Evolutionary conservation across 1,140 invertebrate species (phyloP).

Genomic region (Philopotamus ludificatus): DNA sequence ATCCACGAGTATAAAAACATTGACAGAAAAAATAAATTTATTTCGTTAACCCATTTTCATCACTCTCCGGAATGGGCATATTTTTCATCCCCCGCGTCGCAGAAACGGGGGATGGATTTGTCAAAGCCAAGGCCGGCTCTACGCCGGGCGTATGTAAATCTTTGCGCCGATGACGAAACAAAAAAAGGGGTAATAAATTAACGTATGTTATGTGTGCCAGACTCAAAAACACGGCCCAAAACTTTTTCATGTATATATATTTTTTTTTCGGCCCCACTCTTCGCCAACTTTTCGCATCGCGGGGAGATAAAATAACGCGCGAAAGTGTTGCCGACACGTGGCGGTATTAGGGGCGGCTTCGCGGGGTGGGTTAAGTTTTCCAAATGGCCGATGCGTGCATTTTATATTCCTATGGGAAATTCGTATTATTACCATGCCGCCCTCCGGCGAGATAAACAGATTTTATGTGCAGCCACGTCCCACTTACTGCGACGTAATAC

Average conservation of each 20-base stretch:
- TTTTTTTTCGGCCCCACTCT: slow-evolving; percentile 5
- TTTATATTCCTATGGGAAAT: slow-evolving; percentile 35
- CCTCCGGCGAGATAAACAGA: slow-evolving; percentile 20
- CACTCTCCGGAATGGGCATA: not conserved
- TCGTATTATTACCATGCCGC: slow-evolving; percentile 13
- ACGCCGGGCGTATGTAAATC: not conserved
- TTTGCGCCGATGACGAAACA: not conserved
- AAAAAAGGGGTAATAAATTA: slow-evolving; percentile 14
- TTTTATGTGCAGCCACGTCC: not conserved
- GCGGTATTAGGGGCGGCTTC: slow-evolving; percentile 22
- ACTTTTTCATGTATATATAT: not conserved
- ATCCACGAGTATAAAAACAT: no score
- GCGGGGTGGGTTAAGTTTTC: slow-evolving; percentile 5
- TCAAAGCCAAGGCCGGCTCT: not conserved
- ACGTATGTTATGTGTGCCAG: slow-evolving; percentile 12
- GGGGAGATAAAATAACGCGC: slow-evolving; percentile 31
- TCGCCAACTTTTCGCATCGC: not conserved
- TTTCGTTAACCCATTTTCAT: not conserved
- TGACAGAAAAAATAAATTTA: not conserved
- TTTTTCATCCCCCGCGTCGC: not conserved
- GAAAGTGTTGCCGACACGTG: slow-evolving; percentile 28
- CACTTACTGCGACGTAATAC: no score
- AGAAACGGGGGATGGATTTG: not conserved
- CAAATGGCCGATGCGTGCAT: slow-evolving; percentile 37
- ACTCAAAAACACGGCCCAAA: slow-evolving; percentile 6